Percentiles rank a stretch among this genome's conserved stretches.
Conservation (phyloP, 2,888 invertebrate genomes). For the Volucella inflata region DNA sequence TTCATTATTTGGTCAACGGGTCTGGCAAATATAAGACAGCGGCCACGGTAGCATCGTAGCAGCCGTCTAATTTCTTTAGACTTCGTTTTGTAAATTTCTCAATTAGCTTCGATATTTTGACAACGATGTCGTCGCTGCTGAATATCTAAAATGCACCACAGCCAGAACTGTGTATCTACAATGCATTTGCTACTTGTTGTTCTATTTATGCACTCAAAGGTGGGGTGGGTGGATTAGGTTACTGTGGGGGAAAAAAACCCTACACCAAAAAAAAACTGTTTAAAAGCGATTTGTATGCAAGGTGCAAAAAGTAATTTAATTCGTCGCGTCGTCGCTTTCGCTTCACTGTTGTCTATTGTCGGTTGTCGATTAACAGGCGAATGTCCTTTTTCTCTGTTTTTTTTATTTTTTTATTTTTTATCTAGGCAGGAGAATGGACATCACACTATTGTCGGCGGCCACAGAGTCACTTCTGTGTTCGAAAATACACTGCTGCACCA, state of each 20-base stretch:
- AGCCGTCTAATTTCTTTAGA: background rate
- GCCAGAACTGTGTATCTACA: slow-evolving; percentile 14
- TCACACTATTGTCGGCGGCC: slow-evolving; percentile 50
- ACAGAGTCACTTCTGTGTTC: slow-evolving; percentile 44
- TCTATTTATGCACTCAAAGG: slow-evolving; percentile 2
- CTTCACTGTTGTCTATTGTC: slow-evolving; percentile 14
- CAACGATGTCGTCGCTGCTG: slow-evolving; percentile 30
- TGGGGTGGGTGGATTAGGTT: no score
- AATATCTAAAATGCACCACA: background rate
- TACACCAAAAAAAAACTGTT: slow-evolving; percentile 7
- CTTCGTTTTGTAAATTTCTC: slow-evolving; percentile 50
- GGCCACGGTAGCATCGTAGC: background rate
- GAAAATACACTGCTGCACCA: slow-evolving; percentile 28
- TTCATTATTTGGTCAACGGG: slow-evolving; percentile 53
- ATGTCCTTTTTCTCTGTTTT: slow-evolving; percentile 11
- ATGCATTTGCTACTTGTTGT: slow-evolving; percentile 11
- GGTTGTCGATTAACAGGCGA: slow-evolving; percentile 28
- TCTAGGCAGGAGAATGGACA: slow-evolving; percentile 63
- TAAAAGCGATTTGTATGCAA: slow-evolving; percentile 67
- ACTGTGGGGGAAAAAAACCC: background rate
- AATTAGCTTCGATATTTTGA: slow-evolving; percentile 66
- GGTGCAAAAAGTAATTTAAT: slow-evolving; percentile 65
- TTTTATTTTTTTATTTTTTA: background rate
- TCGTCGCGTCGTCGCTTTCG: slow-evolving; percentile 37
- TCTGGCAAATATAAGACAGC: slow-evolving; percentile 3